Evolutionary conservation across 2,797 vertebrate species (phyloP), one percentile per base, ranked within the genome.

Genomic region (Botia almorhae): DNA sequence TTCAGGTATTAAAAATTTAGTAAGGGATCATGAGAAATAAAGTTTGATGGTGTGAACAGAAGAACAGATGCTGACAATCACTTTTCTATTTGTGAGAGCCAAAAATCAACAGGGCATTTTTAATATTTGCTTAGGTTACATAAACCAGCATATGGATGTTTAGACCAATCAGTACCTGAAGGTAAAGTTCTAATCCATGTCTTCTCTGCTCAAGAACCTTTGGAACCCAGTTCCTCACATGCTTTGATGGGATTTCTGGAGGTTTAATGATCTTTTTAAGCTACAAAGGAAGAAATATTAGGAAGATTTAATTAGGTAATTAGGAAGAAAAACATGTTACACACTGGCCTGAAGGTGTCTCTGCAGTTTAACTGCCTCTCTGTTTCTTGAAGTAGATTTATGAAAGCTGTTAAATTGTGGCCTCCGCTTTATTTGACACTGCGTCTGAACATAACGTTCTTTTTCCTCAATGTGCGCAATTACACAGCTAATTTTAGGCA

Each of bases 241-340:
- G 98, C 84, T 99, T 99, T 16, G 97, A 99, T 46, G 97, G 98
- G n/a, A 99, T 97, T 90, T 99, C 98, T 8, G 97, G 97, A 2
- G 96, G 96, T 89, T 97, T 97, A 86, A 99, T 97, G 87, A 93
- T 96, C 90, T 98, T 99, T 90, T 99, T 99, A 55, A 99, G 92
- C 98, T 99, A 83, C 0, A 90, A 86, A 84, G 63, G 81, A 26
- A 0, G 16, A n/a, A n/a, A n/a, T n/a, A n/a, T n/a, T n/a, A n/a
- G n/a, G n/a, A n/a, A n/a, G n/a, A n/a, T n/a, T n/a, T n/a, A n/a
- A n/a, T n/a, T n/a, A n/a, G n/a, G 14, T 13, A 23, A 43, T 14
- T 11, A 13, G 3, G 3, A 16, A 16, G 6, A 14, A 46, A 51
- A 69, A 8, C 14, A 16, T 58, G 55, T 69, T 5, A 36, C 7